Evolutionary conservation across 2,888 invertebrate genomes (phyloP), one percentile per base, ranked within the genome.

Genomic region (Sarcophaga rosellei): DNA sequence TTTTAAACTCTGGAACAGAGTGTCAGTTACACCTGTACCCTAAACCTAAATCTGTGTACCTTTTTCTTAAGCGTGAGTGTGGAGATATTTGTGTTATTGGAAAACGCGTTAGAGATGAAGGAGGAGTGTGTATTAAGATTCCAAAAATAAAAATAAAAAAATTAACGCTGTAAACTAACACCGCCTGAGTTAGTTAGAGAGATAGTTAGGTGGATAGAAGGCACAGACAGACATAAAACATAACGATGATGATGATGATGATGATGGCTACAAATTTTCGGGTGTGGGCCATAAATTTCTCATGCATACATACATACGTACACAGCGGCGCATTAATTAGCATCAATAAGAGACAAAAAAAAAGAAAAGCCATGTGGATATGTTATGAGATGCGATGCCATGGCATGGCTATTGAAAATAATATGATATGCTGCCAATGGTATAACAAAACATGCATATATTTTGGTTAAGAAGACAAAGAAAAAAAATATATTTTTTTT

Each of bases 201-300:
- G 20, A 35, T 73, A 45, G 53, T 21, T 69, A 35, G 8, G 8
- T 0, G 8, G 8, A 35, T 35, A 35, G 35, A 8, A 35, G 35
- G 1, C 35, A 35, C 8, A 4, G 1, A 10, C 35, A 35, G 35
- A 8, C 35, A 35, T 35, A 35, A 62, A 69, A 75, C 45, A 70
- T 53, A 35, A 35, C 35, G 35, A 35, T 35, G 35, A 35, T 25
- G 8, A 35, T 25, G 8, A 35, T 23, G 25, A 63, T 70, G 47
- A 82, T 68, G 63, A 86, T 86, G 85, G 79, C 73, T 80, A 88
- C 86, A 83, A 81, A 88, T 88, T 89, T 90, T 91, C 89, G 92
- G 92, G 91, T 90, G 92, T 91, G 91, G 91, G 90, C 90, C 88
- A 92, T 92, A 91, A 92, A 91, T 91, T 92, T 92, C 90, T 89